Conservation (phyloP, 1,140 invertebrate genomes). For the Yoshiicerus persimilis region DNA sequence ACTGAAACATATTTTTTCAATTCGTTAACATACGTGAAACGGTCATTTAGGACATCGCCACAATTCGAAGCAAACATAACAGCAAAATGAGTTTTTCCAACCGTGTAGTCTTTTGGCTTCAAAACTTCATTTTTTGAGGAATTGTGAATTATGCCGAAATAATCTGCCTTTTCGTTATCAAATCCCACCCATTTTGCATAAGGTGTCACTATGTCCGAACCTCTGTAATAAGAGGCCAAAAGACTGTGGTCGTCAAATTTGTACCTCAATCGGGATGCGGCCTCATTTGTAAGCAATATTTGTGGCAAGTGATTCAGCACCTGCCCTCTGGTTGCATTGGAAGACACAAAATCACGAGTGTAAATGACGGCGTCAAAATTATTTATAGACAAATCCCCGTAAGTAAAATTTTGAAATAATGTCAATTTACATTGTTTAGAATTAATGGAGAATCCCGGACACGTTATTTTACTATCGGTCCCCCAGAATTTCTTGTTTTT, state of each 20-base stretch:
- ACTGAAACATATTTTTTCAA: constrained; percentile 77
- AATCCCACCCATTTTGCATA: background rate
- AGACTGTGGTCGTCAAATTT: background rate
- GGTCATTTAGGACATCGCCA: constrained; percentile 55
- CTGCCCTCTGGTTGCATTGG: too few species aligned
- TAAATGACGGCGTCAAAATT: background rate
- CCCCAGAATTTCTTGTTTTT: background rate
- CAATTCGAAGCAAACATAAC: constrained; percentile 69
- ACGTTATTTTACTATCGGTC: background rate
- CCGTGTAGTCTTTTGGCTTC: constrained; percentile 58
- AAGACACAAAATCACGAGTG: background rate
- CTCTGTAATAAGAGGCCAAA: background rate
- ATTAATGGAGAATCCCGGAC: background rate
- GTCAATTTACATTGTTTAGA: background rate
- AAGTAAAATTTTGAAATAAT: background rate
- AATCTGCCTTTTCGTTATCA: background rate
- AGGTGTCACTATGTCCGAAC: background rate
- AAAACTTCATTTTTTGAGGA: background rate
- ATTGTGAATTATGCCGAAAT: background rate
- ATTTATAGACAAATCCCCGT: background rate
- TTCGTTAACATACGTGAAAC: constrained; percentile 60
- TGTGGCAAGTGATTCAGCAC: background rate
- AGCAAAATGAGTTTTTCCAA: constrained; percentile 62
- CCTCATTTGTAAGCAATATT: background rate
- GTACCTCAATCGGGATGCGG: background rate